These are phyloP conservation scores for Paradisaea rubra DNA, from an alignment of 2,113 vertebrate species.

Conservation along the genomic window DNA sequence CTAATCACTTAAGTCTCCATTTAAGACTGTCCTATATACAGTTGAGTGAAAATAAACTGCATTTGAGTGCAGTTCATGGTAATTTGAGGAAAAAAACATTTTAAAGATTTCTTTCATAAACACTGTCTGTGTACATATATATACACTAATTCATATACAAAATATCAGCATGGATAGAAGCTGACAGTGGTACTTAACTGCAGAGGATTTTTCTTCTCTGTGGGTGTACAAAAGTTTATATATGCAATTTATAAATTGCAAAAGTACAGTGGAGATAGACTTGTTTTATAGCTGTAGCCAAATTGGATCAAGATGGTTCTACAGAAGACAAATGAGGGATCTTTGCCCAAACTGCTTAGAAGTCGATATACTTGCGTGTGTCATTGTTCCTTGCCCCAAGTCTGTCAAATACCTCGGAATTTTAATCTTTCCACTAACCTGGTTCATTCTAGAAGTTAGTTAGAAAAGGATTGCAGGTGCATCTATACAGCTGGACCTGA, in stretches of 20 bases:
- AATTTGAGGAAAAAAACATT: background rate
- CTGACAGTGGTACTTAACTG: background rate
- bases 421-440: background rate
- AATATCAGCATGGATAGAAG: background rate
- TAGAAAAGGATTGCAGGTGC: background rate
- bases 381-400: background rate
- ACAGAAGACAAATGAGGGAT: background rate
- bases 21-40: background rate
- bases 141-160: background rate
- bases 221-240: background rate
- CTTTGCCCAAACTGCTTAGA: background rate
- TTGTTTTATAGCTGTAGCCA: background rate
- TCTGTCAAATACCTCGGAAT: background rate
- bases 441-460: background rate
- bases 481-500: background rate
- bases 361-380: background rate
- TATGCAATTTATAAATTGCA: background rate
- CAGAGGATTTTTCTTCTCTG: background rate
- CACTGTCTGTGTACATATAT: background rate
- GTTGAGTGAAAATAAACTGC: background rate
- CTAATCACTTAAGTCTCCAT: background rate
- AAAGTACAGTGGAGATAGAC: background rate
- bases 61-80: background rate
- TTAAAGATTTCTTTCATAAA: background rate
- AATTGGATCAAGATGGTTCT: background rate